Conservation (phyloP, 2,888 invertebrate species). For the Caenorhabditis macrosperma region DNA sequence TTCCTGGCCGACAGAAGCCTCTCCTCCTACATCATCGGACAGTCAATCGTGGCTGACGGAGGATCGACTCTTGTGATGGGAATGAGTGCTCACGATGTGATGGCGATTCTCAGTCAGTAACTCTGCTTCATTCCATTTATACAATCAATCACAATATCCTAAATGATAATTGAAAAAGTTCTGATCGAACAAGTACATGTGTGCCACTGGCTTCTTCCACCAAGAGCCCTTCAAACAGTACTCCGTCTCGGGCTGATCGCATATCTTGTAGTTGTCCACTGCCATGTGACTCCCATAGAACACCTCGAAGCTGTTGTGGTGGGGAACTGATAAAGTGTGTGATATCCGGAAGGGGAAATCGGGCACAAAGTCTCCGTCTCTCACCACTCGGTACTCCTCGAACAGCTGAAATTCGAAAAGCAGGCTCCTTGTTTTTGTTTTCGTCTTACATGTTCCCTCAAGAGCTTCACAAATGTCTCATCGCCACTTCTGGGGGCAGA, state of each 20-base stretch:
- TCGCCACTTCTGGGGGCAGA: slow-evolving; percentile 60
- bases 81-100: slow-evolving; percentile 41
- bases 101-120: slow-evolving; percentile 24
- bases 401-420: slow-evolving; percentile 43
- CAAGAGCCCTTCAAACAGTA: slow-evolving; percentile 55
- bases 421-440: too few species aligned
- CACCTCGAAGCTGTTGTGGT: slow-evolving; percentile 62
- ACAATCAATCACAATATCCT: slow-evolving; percentile 46
- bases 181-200: slow-evolving; percentile 59
- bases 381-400: slow-evolving; percentile 56
- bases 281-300: slow-evolving; percentile 56
- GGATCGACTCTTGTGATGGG: slow-evolving; percentile 46
- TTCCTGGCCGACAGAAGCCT: slow-evolving; percentile 45
- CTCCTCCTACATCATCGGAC: slow-evolving; percentile 57
- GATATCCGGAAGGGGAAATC: slow-evolving; percentile 61
- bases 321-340: slow-evolving; percentile 48
- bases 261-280: slow-evolving; percentile 47
- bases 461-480: slow-evolving; percentile 56
- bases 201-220: slow-evolving; percentile 50
- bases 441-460: slow-evolving; percentile 23
- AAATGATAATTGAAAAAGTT: slow-evolving; percentile 44
- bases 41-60: slow-evolving; percentile 55
- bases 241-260: slow-evolving; percentile 60
- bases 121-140: not conserved
- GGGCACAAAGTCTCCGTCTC: slow-evolving; percentile 62